These are phyloP conservation scores for Nasonia longicornis DNA, from an alignment of 1,140 invertebrate species.

Conservation along the genomic window DNA sequence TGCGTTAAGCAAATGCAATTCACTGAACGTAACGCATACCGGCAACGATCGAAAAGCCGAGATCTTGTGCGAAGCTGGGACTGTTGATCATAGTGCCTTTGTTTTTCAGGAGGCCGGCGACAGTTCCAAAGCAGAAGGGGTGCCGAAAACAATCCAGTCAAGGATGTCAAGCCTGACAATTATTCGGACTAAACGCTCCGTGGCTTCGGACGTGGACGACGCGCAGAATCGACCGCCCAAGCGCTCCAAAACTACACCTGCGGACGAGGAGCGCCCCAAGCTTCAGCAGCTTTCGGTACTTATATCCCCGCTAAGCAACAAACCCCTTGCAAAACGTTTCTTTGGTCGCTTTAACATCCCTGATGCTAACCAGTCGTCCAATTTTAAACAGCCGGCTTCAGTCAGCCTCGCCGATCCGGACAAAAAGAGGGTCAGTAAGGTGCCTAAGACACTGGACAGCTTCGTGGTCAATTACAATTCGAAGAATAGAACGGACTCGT, in stretches of 20 bases:
- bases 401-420: too few relatives aligned
- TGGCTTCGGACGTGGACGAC: background rate
- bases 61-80: background rate
- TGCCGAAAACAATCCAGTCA: background rate
- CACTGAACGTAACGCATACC: background rate
- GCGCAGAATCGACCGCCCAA: background rate
- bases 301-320: constrained; percentile 34
- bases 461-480: background rate
- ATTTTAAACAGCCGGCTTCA: constrained; percentile 24
- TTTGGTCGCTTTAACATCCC: background rate
- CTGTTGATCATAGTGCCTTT: constrained; percentile 24
- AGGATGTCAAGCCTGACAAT: background rate
- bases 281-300: constrained; percentile 39
- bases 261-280: background rate
- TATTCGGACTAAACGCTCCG: constrained; percentile 30
- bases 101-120: constrained; percentile 36
- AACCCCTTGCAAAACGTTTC: background rate
- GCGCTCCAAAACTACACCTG: background rate
- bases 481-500: background rate
- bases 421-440: background rate
- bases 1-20: background rate
- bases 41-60: background rate
- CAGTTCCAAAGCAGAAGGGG: background rate
- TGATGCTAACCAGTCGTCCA: constrained; percentile 6
- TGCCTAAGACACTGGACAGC: background rate